Conservation (phyloP, 37 sponge, comb jelly and placozoan species). For the Crambe crambe region DNA sequence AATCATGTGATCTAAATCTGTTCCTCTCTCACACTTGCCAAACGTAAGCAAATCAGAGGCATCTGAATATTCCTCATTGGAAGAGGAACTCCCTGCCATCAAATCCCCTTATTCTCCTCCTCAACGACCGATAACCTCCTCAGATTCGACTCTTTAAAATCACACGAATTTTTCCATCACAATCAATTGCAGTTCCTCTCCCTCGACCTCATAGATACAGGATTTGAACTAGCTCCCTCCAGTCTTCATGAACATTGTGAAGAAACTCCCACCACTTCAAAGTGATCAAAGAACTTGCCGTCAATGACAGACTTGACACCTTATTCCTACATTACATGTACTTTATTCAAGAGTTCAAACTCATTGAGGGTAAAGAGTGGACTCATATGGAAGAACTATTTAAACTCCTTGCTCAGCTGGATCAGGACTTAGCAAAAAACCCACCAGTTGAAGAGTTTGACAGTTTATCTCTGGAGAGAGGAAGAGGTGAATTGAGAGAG, state of each 20-base stretch:
- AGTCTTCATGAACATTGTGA: constrained; percentile 69
- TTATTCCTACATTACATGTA: constrained; percentile 87
- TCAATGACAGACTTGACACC: constrained; percentile 75
- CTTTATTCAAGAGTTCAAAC: constrained; percentile 79
- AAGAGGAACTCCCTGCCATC: background rate
- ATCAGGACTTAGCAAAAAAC: constrained; percentile 44
- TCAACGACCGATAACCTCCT: background rate
- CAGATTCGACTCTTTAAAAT: constrained; percentile 16
- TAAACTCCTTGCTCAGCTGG: constrained; percentile 46
- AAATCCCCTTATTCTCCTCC: constrained; percentile 6
- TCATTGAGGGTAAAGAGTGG: constrained; percentile 76
- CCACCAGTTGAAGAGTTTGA: constrained; percentile 33
- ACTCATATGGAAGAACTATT: constrained; percentile 72
- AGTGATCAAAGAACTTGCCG: constrained; percentile 34
- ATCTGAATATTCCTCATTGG: background rate
- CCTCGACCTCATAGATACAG: too few relatives aligned
- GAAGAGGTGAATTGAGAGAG: background rate
- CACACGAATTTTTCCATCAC: too few relatives aligned
- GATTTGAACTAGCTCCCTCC: too few relatives aligned
- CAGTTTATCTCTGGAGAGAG: background rate
- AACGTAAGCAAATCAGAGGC: background rate
- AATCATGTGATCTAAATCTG: background rate
- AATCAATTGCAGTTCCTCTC: too few relatives aligned
- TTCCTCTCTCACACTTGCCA: background rate
- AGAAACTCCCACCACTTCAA: constrained; percentile 79